Base-by-base conservation (phyloP, 1,140 invertebrate genomes). In the Rhizoglyphus robini region DNA sequence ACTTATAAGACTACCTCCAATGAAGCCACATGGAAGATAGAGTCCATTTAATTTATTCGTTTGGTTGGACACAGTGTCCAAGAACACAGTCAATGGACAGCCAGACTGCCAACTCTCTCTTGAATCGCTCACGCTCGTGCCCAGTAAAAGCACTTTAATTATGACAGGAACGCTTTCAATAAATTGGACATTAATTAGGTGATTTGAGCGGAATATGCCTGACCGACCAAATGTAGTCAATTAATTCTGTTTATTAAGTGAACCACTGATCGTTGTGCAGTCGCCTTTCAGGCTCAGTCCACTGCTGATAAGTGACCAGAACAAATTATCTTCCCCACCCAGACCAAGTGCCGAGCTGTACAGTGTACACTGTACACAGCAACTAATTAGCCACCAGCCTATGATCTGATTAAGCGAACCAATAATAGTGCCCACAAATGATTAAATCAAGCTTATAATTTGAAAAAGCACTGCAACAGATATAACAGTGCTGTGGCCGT, bases 381-480 rank as follows among this genome's bases (percentile, higher is more conserved):
- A 15, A 23, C 41, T 23, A 46, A 46, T 15, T 46, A 15, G 41
- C n/a, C n/a, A n/a, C n/a, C n/a, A n/a, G n/a, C 41, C 41, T 46
- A n/a, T 41, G 51, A 54, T 54, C 51, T 23, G 51, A 54, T 54
- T 54, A 54, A 54, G 8, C 51, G 23, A 46, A 46, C 15, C 23
- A 46, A 46, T 46, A 46, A 54, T 54, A 11, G 51, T 11, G 20
- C 8, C 51, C 8, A 23, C 8, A 54, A 54, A 54, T 54, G 23
- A 54, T 54, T n/a, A 11, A 54, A 54, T 54, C 51, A 54, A 54
- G 51, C 51, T 54, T 54, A 54, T 11, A 54, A 54, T 54, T 54
- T 54, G 23, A 54, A 54, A 54, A 54, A 23, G 51, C 8, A 41
- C 36, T 8, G 18, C 18, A 41, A 41, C 36, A 8, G 36, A n/a